Base-by-base conservation (phyloP, 1,140 invertebrate genomes). In the Ridgeia piscesae region DNA sequence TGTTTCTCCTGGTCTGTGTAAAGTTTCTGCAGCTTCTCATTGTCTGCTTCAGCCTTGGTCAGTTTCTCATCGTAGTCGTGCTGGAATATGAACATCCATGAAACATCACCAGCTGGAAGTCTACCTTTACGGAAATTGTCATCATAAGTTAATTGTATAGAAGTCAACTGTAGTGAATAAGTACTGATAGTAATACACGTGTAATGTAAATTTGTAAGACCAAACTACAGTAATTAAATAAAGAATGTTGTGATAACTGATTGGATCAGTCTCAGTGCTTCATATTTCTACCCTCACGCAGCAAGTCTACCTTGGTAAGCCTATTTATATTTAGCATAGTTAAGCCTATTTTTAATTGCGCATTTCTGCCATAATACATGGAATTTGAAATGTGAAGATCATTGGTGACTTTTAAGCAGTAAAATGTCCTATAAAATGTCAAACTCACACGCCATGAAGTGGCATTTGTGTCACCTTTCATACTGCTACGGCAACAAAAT, bases 1-100 rank as follows among this genome's bases (percentile, higher is more conserved):
- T 77, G 58, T 77, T 77, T 77, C 58, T 77, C 58, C 27, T 34
- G 35, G 11, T 48, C 33, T n/a, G 6, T 91, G 50, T 34, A 34
- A 34, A 42, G 35, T 94, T 97, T 97, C 93, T 98, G 97, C 94
- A 97, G 97, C 96, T 97, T 95, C 35, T 92, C 9, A 14, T 35
- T 88, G 33, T 93, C 77, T 34, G 58, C 91, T 89, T 93, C 93
- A 33, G 91, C 27, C 88, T 91, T 50, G n/a, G 31, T 27, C 34
- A 93, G 88, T 89, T 93, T 93, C 90, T 93, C 92, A 90, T 92
- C 90, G 14, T 35, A 50, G 27, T 92, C 92, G 89, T 93, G 91
- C 93, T 93, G 88, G 96, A 94, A 93, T 48, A 90, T 92, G 35
- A 93, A 88, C 21, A 34, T 92, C 35, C 34, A 21, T 21, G 27